Base-by-base conservation (phyloP, 1,140 invertebrate genomes). In the Microplitis demolitor region DNA sequence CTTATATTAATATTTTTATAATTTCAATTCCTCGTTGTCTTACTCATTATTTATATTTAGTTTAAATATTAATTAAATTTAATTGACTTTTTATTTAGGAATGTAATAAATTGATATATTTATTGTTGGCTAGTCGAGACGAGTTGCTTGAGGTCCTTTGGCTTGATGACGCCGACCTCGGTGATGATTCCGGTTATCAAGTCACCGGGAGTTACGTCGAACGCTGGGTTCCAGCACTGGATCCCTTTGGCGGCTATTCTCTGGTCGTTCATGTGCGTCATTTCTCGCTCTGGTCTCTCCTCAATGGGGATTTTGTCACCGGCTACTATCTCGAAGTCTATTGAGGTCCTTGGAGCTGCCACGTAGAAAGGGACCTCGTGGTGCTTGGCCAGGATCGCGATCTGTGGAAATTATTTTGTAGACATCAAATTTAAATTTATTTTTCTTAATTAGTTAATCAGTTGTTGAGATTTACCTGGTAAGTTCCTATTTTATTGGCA, bases 401-500 rank as follows among this genome's bases (percentile, higher is more conserved):
- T 93, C 92, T 93, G 83, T 31, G 78, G 75, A 33, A 51, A 13
- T 50, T 34, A n/a, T 33, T 16, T 24, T 13, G 14, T 66, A 14
- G 24, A 64, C 14, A 2, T 45, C 34, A 3, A 3, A 31, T 16
- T 66, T 66, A 31, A 8, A 37, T 56, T 58, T 8, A 4, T 13
- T 14, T 69, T 63, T 60, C 37, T 33, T 62, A 66, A 4, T 67
- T 64, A 1, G 53, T 3, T 54, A 16, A 54, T 11, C 56, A 51
- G 16, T 69, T 66, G 62, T 39, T 53, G 39, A 62, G 51, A 39
- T 61, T 77, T 84, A 92, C 91, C 81, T 97, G 96, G 85, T 98
- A 99, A 16, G 98, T 99, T 75, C 98, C 98, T 84, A 99, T 98
- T 92, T 99, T 99, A 84, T 99, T 99, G 0, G 98, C 98, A 2